Evolutionary conservation across 2,113 vertebrate genomes (phyloP), one percentile per base, ranked within the genome.

Genomic region (Rhinolophus ferrumequinum): DNA sequence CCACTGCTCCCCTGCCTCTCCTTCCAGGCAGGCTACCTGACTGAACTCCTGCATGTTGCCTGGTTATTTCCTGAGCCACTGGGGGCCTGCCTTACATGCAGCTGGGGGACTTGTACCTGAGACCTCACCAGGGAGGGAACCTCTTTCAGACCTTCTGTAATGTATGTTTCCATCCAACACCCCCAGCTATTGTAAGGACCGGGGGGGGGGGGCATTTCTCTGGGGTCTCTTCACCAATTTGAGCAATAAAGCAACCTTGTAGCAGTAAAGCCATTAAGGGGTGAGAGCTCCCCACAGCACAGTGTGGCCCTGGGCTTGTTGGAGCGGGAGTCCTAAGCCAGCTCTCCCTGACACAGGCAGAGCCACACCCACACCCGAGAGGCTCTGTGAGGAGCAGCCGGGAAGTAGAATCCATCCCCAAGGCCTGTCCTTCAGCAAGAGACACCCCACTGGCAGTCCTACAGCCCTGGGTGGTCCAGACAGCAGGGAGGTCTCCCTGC

Each of bases 271-370:
- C 3, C 24, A 10, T n/a, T 52, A 30, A 12, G 62, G 73, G 35
- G 2, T 0, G 9, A 50, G 50, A 26, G 35, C 26, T 70, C 47
- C 28, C 2, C 1, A 6, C 62, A 21, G 24, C 2, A 0, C 9
- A 0, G 4, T 21, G 67, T 54, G 33, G 50, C 56, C 33, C n/a
- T 19, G 80, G 26, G 66, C 60, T n/a, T 60, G 8, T 10, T 0
- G 10, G 19, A 80, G 44, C 50, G 30, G 58, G 44, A 35, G 28
- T 54, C 6, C 47, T 4, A 0, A 13, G 41, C 38, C 0, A 2
- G 38, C 38, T 35, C 9, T 4, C 18, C 15, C 30, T 3, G 12
- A 80, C 41, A 30, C 14, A 19, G 5, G 60, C 73, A 30, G 47
- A 54, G 73, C n/a, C 13, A 12, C 41, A 26, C n/a, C 28, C 24